phyloP scores from a whole-genome alignment of 2,113 vertebrate genomes.

The Rhegmatorhina hoffmannsi region DNA sequence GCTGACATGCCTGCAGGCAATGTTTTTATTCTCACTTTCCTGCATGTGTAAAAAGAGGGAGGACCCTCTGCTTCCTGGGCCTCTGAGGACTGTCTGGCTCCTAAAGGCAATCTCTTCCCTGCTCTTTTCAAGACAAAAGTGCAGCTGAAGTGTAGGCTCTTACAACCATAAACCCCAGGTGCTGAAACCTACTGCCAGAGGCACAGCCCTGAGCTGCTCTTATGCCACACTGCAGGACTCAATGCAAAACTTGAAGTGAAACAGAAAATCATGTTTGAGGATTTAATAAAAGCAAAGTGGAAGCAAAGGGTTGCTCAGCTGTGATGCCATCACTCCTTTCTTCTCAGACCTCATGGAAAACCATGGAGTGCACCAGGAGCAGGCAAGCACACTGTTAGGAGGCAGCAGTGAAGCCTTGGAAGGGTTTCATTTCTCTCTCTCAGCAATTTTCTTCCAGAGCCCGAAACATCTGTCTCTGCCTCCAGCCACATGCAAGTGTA shows the following conservation, averaged over 20 bases:
- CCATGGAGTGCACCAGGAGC: neutral
- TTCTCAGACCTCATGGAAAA: neutral
- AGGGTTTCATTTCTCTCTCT: constrained; percentile 12
- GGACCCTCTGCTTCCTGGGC: neutral
- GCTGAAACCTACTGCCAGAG: neutral
- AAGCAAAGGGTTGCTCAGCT: neutral
- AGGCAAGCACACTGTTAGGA: neutral
- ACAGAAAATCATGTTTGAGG: neutral
- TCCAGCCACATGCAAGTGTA: constrained; percentile 49
- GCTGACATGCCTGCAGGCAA: constrained; percentile 29
- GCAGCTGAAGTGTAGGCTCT: neutral
- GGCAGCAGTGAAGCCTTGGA: neutral
- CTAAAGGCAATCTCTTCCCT: neutral
- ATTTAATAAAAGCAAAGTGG: neutral
- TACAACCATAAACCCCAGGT: neutral
- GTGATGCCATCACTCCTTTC: neutral
- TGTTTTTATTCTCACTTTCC: constrained; percentile 32
- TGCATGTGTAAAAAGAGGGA: constrained; percentile 6
- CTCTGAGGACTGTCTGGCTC: constrained; percentile 2
- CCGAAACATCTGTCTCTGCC: constrained; percentile 45
- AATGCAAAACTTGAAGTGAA: neutral
- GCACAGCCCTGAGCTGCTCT: neutral
- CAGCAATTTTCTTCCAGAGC: constrained; percentile 16
- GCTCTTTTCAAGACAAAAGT: neutral
- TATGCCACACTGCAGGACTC: neutral